Evolutionary conservation across 35 echinoderm and acorn worm genomes (phyloP).

Genomic region (Ophiothrix spiculata): DNA sequence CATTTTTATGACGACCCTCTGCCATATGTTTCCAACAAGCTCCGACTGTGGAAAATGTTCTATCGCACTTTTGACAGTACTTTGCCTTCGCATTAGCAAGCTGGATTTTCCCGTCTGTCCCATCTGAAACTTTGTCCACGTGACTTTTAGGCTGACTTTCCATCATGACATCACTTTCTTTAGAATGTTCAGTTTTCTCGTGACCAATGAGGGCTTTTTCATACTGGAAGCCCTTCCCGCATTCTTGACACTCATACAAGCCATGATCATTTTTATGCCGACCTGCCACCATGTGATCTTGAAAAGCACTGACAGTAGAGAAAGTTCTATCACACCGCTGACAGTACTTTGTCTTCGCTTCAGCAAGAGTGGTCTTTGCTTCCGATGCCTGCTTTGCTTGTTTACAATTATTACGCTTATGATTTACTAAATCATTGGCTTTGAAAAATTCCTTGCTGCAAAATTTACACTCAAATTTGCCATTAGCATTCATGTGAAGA

Average conservation of each 20-base stretch:
- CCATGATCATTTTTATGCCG: neutral
- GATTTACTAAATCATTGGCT: neutral
- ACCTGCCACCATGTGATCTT: neutral
- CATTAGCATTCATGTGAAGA: neutral
- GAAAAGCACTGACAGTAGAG: neutral
- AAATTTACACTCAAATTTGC: neutral
- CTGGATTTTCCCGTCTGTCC: neutral
- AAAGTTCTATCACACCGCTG: neutral
- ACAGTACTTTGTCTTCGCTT: neutral
- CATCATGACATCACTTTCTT: neutral
- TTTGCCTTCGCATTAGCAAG: neutral
- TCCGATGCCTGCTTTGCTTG: neutral
- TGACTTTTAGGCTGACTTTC: neutral
- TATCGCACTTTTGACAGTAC: neutral
- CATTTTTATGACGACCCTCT: neutral
- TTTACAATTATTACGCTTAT: neutral
- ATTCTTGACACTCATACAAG: neutral
- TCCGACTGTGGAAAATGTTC: neutral
- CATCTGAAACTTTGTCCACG: neutral
- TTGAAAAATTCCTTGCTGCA: neutral
- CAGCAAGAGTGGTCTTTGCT: neutral
- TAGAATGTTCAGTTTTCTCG: neutral
- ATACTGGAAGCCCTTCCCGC: neutral
- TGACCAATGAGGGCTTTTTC: neutral
- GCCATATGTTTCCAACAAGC: neutral